These are phyloP conservation scores for Hydrophis major DNA, from an alignment of 2,797 vertebrate genomes.

Conservation along the genomic window DNA sequence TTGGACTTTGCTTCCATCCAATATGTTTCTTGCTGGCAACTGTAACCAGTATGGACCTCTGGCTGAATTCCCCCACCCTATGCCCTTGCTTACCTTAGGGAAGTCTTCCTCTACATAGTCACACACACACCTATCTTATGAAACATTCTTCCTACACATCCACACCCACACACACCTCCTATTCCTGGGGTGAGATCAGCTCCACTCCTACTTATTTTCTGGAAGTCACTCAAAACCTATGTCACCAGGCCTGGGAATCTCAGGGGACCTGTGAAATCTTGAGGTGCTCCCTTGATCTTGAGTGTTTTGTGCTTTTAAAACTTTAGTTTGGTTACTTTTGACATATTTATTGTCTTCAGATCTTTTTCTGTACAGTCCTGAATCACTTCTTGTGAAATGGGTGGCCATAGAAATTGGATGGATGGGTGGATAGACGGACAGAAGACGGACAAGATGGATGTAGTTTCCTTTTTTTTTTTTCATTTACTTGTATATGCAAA, in stretches of 20 bases:
- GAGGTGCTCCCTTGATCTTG: no score
- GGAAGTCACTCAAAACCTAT: background rate
- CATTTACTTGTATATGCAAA: background rate
- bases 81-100: background rate
- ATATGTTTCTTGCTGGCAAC: background rate
- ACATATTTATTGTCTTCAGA: background rate
- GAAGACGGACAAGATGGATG: background rate
- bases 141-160: background rate
- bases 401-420: background rate
- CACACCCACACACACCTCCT: no score
- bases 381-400: background rate
- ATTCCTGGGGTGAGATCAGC: no score
- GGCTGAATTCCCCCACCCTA: background rate
- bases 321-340: background rate
- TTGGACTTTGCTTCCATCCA: background rate
- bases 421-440: background rate
- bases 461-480: background rate
- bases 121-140: background rate
- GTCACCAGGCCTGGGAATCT: background rate
- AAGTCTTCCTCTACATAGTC: background rate
- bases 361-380: background rate
- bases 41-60: background rate
- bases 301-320: background rate
- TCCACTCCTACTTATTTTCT: background rate
- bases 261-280: background rate